These are phyloP conservation scores for Drosophila flavopinicola DNA, from an alignment of 2,888 invertebrate genomes.

Conservation along the genomic window DNA sequence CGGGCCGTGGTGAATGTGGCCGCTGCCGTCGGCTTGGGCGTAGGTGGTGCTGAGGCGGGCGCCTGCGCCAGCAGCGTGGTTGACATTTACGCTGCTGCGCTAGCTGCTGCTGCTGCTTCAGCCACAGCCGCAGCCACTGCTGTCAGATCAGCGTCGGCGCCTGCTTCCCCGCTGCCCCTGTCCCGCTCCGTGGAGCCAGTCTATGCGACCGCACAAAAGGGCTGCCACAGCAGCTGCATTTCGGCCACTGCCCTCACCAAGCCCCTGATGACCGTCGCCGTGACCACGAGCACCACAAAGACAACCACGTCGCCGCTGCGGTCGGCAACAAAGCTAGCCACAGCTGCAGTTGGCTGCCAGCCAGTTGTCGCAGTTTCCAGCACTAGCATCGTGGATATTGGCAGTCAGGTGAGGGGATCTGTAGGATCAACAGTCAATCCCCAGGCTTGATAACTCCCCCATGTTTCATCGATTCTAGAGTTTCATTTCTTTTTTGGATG, in stretches of 20 bases:
- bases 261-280: constrained; percentile 75
- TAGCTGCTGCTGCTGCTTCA: constrained; percentile 56
- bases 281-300: constrained; percentile 62
- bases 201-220: constrained; percentile 83
- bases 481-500: constrained; percentile 3
- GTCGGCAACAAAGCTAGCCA: constrained; percentile 21
- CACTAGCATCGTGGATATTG: constrained; percentile 56
- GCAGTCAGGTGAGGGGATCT: constrained; percentile 77
- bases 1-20: constrained; percentile 70
- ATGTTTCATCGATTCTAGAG: constrained; percentile 19
- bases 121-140: constrained; percentile 24
- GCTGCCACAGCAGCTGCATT: constrained; percentile 73
- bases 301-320: constrained; percentile 51
- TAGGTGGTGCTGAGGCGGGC: constrained; percentile 35
- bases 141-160: constrained; percentile 41
- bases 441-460: constrained; percentile 12
- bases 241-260: constrained; percentile 78
- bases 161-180: constrained; percentile 52
- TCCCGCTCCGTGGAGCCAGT: constrained; percentile 74
- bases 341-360: constrained; percentile 22
- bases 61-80: constrained; percentile 59
- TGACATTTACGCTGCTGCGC: constrained; percentile 69
- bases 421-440: constrained; percentile 39
- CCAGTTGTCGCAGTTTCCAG: constrained; percentile 17
- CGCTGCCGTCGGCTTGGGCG: constrained; percentile 62